These are phyloP conservation scores for Palloptera scutellata DNA, from an alignment of 2,888 invertebrate species.

Conservation along the genomic window DNA sequence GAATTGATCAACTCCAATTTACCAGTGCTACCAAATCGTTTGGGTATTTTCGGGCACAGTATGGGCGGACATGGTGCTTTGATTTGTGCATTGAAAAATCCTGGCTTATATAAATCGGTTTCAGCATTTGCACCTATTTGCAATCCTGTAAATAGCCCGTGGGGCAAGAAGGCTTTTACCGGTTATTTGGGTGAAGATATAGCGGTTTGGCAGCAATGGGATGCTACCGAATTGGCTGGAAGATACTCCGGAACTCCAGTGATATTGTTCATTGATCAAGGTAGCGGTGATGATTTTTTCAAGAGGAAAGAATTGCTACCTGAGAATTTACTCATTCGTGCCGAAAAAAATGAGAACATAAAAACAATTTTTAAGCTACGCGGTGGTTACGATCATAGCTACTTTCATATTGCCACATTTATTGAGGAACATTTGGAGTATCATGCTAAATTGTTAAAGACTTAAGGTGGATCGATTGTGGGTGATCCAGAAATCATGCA, in stretches of 20 bases:
- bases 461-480: slow-evolving; percentile 35
- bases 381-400: slow-evolving; percentile 94
- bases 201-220: slow-evolving; percentile 82
- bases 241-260: slow-evolving; percentile 84
- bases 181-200: slow-evolving; percentile 80
- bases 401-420: slow-evolving; percentile 90
- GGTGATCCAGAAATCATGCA: no score
- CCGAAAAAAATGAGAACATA: slow-evolving; percentile 69
- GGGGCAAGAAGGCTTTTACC: slow-evolving; percentile 87
- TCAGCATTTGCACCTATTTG: slow-evolving; percentile 96
- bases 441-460: slow-evolving; percentile 80
- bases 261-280: slow-evolving; percentile 89
- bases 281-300: slow-evolving; percentile 82
- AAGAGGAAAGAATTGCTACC: slow-evolving; percentile 80
- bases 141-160: slow-evolving; percentile 83
- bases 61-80: slow-evolving; percentile 99
- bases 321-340: slow-evolving; percentile 74
- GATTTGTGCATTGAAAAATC: slow-evolving; percentile 88
- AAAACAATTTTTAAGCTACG: slow-evolving; percentile 76
- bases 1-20: slow-evolving; percentile 80
- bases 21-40: slow-evolving; percentile 68
- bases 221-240: slow-evolving; percentile 84
- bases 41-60: slow-evolving; percentile 87
- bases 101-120: slow-evolving; percentile 84
- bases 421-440: slow-evolving; percentile 92